Evolutionary conservation across 92 coral and sea anemone species (phyloP).

Genomic region (Umimayanthus chanpuru): DNA sequence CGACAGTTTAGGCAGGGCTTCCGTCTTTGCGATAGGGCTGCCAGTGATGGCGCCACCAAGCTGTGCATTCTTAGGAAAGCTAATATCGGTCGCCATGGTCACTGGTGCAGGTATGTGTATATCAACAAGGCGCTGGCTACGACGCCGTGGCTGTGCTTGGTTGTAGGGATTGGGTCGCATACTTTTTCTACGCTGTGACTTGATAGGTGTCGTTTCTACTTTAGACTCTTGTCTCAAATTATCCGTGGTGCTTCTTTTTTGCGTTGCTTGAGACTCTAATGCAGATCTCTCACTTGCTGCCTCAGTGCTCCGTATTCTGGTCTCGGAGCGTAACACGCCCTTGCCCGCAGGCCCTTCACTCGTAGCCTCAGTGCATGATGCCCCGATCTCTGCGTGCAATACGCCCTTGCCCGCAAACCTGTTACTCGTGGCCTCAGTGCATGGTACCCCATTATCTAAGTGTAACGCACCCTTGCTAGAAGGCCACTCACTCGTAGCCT

Average conservation of each 20-base stretch:
- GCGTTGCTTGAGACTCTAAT: background rate
- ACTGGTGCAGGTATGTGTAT: background rate
- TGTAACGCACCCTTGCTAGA: background rate
- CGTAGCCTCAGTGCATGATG: no score
- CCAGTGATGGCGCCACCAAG: background rate
- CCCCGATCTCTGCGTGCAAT: background rate
- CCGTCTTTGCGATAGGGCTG: background rate
- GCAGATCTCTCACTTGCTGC: background rate
- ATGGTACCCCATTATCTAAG: background rate
- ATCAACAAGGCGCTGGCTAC: conserved; percentile 9
- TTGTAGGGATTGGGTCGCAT: conserved; percentile 29
- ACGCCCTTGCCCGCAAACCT: background rate
- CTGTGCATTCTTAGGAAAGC: background rate
- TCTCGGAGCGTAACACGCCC: background rate
- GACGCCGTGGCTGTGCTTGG: conserved; percentile 7
- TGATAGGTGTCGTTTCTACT: background rate
- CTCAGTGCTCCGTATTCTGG: background rate
- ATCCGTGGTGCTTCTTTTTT: background rate
- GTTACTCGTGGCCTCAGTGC: background rate
- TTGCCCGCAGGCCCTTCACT: background rate
- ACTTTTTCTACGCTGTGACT: conserved; percentile 22
- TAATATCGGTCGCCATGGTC: background rate
- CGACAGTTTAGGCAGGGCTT: background rate
- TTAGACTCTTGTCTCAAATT: background rate
- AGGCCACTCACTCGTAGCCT: background rate